Base-by-base conservation (phyloP, 2,113 vertebrate genomes). In the Gallinago jamesoni region DNA sequence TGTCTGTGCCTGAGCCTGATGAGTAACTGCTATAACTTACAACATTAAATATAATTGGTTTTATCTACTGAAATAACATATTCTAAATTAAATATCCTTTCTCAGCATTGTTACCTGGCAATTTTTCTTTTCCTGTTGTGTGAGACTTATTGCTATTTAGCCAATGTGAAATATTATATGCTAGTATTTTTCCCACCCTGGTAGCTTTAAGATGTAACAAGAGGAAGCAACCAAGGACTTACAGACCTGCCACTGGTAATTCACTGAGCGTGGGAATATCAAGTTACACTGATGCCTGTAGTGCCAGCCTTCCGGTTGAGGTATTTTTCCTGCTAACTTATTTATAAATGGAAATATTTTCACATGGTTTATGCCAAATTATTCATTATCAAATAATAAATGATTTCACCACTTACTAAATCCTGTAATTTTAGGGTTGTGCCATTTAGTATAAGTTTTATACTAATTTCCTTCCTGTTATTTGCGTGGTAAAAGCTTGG, bases 401-500 rank as follows among this genome's bases (percentile, higher is more conserved):
- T 69, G 13, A 89, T 75, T 89, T 95, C 86, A 92, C 31, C 50
- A 24, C 21, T 7, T 63, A 70, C 14, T 80, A 82, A 76, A 92
- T 30, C 28, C 6, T 63, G 2, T 73, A 59, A 84, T 77, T 76
- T 82, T 87, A 88, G 47, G 45, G 52, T 53, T 96, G 22, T 89
- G 50, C 9, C 15, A 28, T 31, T 84, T 84, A 57, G 5, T 85
- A 93, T 94, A 80, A 21, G 12, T 53, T 94, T 93, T 96, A 48
- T 91, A 80, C 59, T 77, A 87, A 87, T 33, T 97, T 95, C 93
- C 35, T 97, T 95, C 93, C 75, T 94, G 20, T 94, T 97, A 84
- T 89, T 97, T 88, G 35, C 41, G 57, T 41, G 27, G 33, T 52
- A 64, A 80, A 93, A 93, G 30, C 25, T 92, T 90, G 59, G 33